These are phyloP conservation scores for Dendrolimus pini DNA, from an alignment of 2,888 invertebrate genomes.

Conservation along the genomic window DNA sequence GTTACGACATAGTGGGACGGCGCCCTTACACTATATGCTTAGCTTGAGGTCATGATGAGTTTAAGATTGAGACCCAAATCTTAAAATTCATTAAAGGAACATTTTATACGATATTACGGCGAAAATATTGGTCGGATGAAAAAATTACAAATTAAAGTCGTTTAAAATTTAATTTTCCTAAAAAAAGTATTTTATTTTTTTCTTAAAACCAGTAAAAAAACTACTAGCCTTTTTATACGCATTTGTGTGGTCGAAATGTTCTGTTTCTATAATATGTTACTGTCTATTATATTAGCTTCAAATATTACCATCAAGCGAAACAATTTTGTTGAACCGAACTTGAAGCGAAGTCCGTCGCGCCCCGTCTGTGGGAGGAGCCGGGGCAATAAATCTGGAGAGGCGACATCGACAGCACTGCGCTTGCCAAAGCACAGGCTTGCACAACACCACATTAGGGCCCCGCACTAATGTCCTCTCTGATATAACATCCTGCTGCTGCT, in stretches of 20 bases:
- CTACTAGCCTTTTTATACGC: background rate
- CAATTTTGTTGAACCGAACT: conserved; percentile 37
- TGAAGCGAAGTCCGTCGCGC: conserved; percentile 16
- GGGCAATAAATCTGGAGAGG: conserved; percentile 44
- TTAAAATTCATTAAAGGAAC: too few relatives aligned
- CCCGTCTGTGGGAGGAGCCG: conserved; percentile 29
- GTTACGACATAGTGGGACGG: too few relatives aligned
- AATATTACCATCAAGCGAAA: background rate
- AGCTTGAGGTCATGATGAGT: too few relatives aligned
- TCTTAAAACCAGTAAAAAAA: background rate
- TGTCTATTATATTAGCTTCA: background rate
- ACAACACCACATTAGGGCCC: conserved; percentile 43
- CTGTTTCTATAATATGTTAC: background rate
- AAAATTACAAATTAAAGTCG: too few relatives aligned
- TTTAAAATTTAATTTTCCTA: too few relatives aligned
- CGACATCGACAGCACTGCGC: conserved; percentile 44
- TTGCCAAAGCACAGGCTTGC: conserved; percentile 38
- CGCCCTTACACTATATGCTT: too few relatives aligned
- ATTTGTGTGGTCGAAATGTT: too few relatives aligned
- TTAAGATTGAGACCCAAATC: too few relatives aligned
- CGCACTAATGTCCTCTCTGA: conserved; percentile 42
- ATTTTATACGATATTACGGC: too few relatives aligned
- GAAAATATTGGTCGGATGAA: too few relatives aligned
- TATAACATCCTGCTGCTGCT: conserved; percentile 29
- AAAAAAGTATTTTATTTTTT: background rate